Base-by-base conservation (phyloP, 2,888 invertebrate genomes). In the Drosophila anomalipes region DNA sequence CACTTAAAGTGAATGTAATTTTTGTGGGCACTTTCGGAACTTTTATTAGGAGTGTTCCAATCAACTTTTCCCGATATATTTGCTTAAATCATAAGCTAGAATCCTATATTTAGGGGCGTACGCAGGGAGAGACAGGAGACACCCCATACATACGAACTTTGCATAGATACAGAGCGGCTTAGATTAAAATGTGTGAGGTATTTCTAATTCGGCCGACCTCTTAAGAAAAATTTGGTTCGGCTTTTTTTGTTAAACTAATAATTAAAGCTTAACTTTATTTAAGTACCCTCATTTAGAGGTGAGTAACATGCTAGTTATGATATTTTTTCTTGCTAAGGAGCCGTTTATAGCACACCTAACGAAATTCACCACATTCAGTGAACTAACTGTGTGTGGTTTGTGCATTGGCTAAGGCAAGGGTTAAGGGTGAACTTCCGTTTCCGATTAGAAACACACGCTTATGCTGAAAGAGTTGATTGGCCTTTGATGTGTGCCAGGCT, bases 401-500 rank as follows among this genome's bases (percentile, higher is more conserved):
- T 70, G 82, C 10, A 35, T 28, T 32, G 63, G 70, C 79, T 79
- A 77, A 77, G 61, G 22, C 57, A 66, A 63, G 73, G 74, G 85
- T 70, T 78, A 78, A 70, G 78, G 79, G 78, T 81, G 77, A 60
- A 86, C 77, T 87, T 90, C 89, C 86, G 86, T 57, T 87, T 86
- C 86, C 89, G 86, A 89, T 90, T 77, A 89, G 85, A 84, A 74
- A 63, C 71, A 72, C 61, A 37, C 56, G 37, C 44, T 33, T 41
- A 32, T 22, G 39, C 60, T 62, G 49, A 65, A 75, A 61, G 77
- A 82, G 89, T 90, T 89, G 78, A 89, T 74, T 90, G 90, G 83
- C 85, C 91, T 91, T 89, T 90, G 90, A 89, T 88, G 89, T 90
- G 82, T 49, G 64, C 33, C 61, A 70, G 67, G 47, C 70, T 69